phyloP scores from a whole-genome alignment of 2,797 vertebrate genomes.

The Rhynchonycteris naso region DNA sequence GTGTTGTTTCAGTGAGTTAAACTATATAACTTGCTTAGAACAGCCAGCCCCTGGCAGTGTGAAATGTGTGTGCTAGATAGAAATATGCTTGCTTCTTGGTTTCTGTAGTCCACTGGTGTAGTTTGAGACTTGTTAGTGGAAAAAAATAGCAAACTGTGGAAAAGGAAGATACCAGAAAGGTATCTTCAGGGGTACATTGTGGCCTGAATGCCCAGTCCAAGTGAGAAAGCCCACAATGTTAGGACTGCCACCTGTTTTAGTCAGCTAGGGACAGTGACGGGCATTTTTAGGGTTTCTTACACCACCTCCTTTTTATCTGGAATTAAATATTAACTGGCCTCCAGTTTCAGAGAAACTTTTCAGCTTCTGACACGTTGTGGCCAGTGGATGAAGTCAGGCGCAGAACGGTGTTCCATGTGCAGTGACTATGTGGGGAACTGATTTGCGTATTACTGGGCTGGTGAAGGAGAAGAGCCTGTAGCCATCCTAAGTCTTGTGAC shows the following conservation, averaged over 20 bases:
- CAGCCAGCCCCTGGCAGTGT: not conserved
- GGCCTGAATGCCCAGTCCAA: not conserved
- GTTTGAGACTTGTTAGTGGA: not conserved
- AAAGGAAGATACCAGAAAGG: not conserved
- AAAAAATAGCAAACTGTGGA: not conserved
- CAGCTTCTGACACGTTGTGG: not conserved
- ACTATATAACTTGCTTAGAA: not conserved
- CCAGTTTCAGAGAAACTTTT: not conserved
- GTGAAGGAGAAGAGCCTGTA: not conserved
- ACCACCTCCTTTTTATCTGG: not conserved
- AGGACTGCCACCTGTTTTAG: not conserved
- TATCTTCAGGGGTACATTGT: not conserved
- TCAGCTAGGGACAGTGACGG: not conserved
- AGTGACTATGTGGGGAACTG: not conserved
- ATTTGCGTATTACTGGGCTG: not conserved
- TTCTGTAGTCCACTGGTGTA: not conserved
- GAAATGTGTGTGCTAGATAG: not conserved
- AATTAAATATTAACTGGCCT: not conserved
- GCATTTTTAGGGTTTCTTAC: not conserved
- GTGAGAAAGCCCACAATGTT: not conserved
- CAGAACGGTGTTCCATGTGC: rapidly evolving
- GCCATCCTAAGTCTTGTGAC: rapidly evolving
- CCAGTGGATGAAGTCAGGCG: not conserved
- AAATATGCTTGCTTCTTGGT: not conserved
- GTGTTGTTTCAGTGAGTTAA: not conserved